A percentile compares a stretch with the other conserved stretches of the same genome.
These are phyloP conservation scores for Gymnocheta viridis DNA, from an alignment of 2,888 invertebrate species.

Conservation along the genomic window DNA sequence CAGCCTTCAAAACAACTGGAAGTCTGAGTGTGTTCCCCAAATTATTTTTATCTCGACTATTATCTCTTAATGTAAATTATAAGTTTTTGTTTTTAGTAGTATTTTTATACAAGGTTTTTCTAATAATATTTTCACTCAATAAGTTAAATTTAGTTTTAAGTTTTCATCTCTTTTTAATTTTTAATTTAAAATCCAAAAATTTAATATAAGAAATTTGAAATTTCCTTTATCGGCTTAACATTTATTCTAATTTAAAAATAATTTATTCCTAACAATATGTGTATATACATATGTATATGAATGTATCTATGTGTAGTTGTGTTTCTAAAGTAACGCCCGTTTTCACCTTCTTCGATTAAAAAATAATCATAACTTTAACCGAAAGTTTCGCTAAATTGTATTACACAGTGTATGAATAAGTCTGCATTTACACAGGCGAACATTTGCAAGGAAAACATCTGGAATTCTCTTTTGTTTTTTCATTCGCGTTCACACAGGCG, in stretches of 20 bases:
- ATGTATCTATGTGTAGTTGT: no score
- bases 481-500: no score
- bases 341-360: no score
- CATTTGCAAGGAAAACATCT: no score
- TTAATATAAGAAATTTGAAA: conserved; percentile 18
- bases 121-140: conserved; percentile 53
- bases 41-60: conserved; percentile 71
- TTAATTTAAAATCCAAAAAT: conserved; percentile 17
- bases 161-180: conserved; percentile 21
- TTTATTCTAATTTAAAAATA: neutral
- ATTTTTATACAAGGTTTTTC: conserved; percentile 69
- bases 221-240: conserved; percentile 4
- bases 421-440: no score
- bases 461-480: no score
- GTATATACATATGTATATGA: neutral
- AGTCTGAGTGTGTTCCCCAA: conserved; percentile 84
- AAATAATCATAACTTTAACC: no score
- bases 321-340: no score
- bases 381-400: no score
- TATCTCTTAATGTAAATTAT: conserved; percentile 72
- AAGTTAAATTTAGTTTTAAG: conserved; percentile 55
- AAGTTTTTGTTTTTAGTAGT: conserved; percentile 69
- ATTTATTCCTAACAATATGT: neutral
- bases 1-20: conserved; percentile 91
- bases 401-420: no score